Evolutionary conservation across 2,113 vertebrate genomes (phyloP), one percentile per base, ranked within the genome.

Genomic region (Laticauda laticaudata): DNA sequence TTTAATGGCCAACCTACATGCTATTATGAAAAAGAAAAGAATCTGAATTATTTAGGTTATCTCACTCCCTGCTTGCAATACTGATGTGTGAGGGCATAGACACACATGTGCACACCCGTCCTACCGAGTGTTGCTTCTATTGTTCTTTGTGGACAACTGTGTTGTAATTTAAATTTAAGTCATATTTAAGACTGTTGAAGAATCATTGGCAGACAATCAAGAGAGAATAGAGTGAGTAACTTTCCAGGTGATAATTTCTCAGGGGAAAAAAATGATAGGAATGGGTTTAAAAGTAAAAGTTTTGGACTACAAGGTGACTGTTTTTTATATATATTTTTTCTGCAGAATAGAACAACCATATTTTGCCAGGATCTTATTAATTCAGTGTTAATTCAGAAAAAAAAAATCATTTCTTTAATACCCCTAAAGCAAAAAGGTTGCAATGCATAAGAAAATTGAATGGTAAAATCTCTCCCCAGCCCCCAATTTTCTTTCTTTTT

Each of bases 311-410:
- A 95, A 94, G 94, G 55, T 53, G 89, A 95, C 91, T 91, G 90
- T 90, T 59, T 93, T 86, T 20, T n/a, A 21, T 7, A 48, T 12
- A 15, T 94, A 91, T 81, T 26, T 29, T 92, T 96, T 90, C 93
- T 93, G 92, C 29, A 75, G 18, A 93, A 96, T 29, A 94, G 95
- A 92, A 92, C 26, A 93, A 88, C 75, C 69, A 85, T 92, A 93
- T 94, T 91, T 94, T 85, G 95, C 69, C 51, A 89, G 92, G 69
- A 92, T 91, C 14, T 86, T 94, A 91, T 90, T 92, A 89, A 56
- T 91, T 93, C 75, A 95, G 95, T 23, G 20, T 92, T 95, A 94
- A 95, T 69, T 92, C 95, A 92, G 88, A 1, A 94, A 95, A 96
- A 81, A 81, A 94, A 95, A 95, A 92, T 91, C 86, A 91, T 96